Base-by-base conservation (phyloP, 2,888 invertebrate genomes). In the Sphaerophoria rueppellii region DNA sequence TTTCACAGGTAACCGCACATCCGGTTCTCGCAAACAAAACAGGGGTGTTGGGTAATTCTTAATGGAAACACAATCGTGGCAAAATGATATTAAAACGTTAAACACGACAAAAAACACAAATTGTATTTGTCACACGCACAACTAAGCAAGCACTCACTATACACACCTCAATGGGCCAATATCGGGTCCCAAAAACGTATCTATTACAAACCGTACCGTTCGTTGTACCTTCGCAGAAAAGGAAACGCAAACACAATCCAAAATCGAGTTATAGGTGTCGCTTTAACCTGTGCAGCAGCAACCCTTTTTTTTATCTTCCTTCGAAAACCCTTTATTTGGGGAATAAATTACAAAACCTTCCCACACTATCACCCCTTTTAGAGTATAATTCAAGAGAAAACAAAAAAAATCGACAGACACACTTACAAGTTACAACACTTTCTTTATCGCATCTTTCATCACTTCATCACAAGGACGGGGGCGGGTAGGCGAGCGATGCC, bases 1-100 rank as follows among this genome's bases (percentile, higher is more conserved):
- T 81, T 85, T 85, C 77, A 85, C 85, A 85, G 85, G 81, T 85
- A 69, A 76, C 73, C 73, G 85, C 81, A 85, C 85, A 81, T 81
- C 70, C 72, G 37, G 24, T 24, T 2, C 24, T 2, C 24, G 24
- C 2, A 24, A 24, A 24, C 34, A 54, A 60, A 37, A n/a, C n/a
- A n/a, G 11, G 57, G 58, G 67, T 37, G 48, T 12, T 37, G 35
- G 58, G 11, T 37, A 52, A 40, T 52, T 35, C 37, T 50, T 67
- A 52, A 52, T 35, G 37, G 65, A 48, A 48, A 34, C 35, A 57
- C 65, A 80, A 67, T 55, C 40, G 67, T 54, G 58, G 52, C 35
- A n/a, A n/a, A 63, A 73, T 60, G 55, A 63, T 40, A 55, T 61
- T 48, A 63, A 63, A 63, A 63, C 48, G 7, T 46, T 50, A 50